Conservation (phyloP, 2,888 invertebrate species). For the Aphodius granarius region DNA sequence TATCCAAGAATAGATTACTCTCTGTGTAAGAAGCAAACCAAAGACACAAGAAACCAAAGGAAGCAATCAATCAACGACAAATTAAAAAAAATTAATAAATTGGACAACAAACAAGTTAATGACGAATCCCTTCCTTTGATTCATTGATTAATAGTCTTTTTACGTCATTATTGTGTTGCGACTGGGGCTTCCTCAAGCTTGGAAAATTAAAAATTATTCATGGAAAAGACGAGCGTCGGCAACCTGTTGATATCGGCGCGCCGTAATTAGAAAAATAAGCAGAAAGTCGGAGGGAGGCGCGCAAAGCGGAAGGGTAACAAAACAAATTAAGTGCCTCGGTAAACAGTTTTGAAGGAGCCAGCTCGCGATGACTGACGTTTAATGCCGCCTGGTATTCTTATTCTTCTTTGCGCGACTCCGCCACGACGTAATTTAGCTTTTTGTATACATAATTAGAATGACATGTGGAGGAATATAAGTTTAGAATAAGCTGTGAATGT, state of each 20-base stretch:
- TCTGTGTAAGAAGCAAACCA: too few species aligned
- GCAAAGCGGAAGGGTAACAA: slow-evolving; percentile 43
- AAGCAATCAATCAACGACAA: too few species aligned
- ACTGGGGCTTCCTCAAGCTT: neutral
- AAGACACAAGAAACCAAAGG: too few species aligned
- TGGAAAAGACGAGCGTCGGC: slow-evolving; percentile 33
- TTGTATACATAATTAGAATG: neutral
- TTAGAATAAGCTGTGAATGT: too few species aligned
- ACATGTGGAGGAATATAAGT: too few species aligned
- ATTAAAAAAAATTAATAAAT: too few species aligned
- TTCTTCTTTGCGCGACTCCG: neutral
- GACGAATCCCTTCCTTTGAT: neutral
- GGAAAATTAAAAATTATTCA: slow-evolving; percentile 43
- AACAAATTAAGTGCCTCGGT: slow-evolving; percentile 51
- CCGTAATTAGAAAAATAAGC: slow-evolving; percentile 33
- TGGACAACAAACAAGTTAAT: too few species aligned
- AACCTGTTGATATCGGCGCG: slow-evolving; percentile 39
- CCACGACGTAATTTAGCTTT: neutral
- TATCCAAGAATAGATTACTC: too few species aligned
- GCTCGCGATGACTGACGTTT: neutral
- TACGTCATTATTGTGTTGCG: neutral
- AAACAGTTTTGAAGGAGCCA: slow-evolving; percentile 43
- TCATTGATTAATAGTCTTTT: neutral
- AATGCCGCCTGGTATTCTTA: too few species aligned
- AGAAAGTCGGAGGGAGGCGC: slow-evolving; percentile 25